Evolutionary conservation across 2,113 vertebrate genomes (phyloP).

Genomic region (Cisticola juncidis): DNA sequence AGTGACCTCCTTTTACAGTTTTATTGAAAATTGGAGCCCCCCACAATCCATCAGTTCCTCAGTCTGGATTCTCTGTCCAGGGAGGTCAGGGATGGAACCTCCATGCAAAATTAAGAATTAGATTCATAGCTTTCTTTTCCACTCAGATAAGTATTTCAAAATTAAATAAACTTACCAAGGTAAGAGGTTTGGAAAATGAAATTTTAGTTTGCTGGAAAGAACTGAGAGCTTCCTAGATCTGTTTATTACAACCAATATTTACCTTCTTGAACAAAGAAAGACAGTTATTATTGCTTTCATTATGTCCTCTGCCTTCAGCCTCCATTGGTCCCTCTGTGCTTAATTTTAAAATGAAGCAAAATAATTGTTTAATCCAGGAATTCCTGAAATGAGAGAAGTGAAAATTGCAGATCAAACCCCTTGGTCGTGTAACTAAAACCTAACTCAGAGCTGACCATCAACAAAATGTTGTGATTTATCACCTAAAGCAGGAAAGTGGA

Average conservation of each 20-base stretch:
- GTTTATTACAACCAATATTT: slow-evolving; percentile 9
- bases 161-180: neutral
- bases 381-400: neutral
- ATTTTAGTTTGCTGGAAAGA: neutral
- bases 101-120: neutral
- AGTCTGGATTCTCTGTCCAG: neutral
- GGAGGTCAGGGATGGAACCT: neutral
- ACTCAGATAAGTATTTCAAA: neutral
- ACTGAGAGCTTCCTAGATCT: neutral
- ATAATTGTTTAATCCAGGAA: neutral
- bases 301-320: neutral
- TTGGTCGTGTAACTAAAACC: neutral
- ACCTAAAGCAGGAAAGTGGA: neutral
- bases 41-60: neutral
- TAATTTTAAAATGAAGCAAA: neutral
- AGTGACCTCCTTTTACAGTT: neutral
- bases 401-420: neutral
- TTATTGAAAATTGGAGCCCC: slow-evolving; percentile 20
- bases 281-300: neutral
- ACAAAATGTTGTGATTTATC: neutral
- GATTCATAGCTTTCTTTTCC: neutral
- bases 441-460: neutral
- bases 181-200: neutral
- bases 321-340: neutral
- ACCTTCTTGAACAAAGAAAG: neutral